Base-by-base conservation (phyloP, 2,888 invertebrate species). In the Rhorus exstirpatorius region DNA sequence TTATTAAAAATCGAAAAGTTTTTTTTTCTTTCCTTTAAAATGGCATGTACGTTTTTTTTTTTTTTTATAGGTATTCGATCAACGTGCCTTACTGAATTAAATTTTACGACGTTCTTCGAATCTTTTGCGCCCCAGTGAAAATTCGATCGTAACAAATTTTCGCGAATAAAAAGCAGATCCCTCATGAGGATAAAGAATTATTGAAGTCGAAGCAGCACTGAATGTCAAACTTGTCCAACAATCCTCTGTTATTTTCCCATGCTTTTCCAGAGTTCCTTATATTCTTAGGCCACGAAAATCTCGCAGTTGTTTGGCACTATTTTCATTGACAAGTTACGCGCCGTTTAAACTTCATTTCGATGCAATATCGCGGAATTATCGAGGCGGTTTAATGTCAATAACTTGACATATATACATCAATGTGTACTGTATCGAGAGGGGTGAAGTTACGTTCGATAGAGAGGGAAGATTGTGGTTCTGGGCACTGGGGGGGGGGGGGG, bases 291-390 rank as follows among this genome's bases (percentile, higher is more conserved):
- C 10, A 1, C 14, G 26, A 65, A 63, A 14, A 46, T 46, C 17
- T 63, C 19, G 8, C 38, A 8, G 10, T 8, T 8, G 8, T 4
- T 38, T 10, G 10, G 10, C 38, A 38, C 38, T 8, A 38, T 38
- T 38, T 38, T 38, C 7, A 8, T 8, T 38, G 4, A 38, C 10
- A 8, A 38, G 38, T 38, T 38, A 8, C 38, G 8, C 14, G 10
- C 55, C 51, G 58, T 67, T 76, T 76, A n/a, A 67, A 68, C 67
- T 60, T 76, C 60, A 21, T 55, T 35, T 60, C n/a, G 21, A 14
- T 31, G 72, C 67, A 79, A 74, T 79, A 74, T 79, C 51, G 14
- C 44, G 55, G 38, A 60, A 58, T 60, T 67, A 74, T 74, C 74
- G 74, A 74, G 67, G 67, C 74, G 74, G 8, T 46, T 53, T 65